Percentiles rank a stretch among this genome's conserved stretches.
Evolutionary conservation across 2,797 vertebrate genomes (phyloP).

Genomic region (Cyclopterus lumpus): DNA sequence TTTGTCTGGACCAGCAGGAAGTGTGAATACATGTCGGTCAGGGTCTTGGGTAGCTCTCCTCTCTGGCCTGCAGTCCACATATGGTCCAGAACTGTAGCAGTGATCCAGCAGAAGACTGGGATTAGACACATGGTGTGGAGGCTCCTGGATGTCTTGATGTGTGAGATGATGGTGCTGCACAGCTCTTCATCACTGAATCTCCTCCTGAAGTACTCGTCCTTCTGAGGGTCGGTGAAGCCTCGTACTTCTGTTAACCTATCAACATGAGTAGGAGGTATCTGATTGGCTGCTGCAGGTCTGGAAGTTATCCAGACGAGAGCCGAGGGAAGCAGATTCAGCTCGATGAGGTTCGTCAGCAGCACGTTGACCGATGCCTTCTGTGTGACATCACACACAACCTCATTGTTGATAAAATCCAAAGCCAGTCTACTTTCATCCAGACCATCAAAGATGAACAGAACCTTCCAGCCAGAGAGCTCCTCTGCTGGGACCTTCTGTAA

Average conservation of each 20-base stretch:
- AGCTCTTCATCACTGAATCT: background rate
- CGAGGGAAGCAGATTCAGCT: slow-evolving; percentile 2
- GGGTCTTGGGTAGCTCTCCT: background rate
- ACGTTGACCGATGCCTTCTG: background rate
- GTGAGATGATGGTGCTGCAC: background rate
- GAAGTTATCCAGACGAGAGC: slow-evolving; percentile 7
- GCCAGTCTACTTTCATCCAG: background rate
- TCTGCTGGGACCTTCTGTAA: background rate
- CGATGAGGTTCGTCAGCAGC: background rate
- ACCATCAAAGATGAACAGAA: background rate
- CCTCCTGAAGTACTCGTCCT: background rate
- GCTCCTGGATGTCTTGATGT: background rate
- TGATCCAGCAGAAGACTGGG: slow-evolving; percentile 4
- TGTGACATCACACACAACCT: background rate
- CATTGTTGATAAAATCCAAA: background rate
- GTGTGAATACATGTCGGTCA: slow-evolving; percentile 32
- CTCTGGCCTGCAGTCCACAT: background rate
- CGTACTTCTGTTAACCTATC: background rate
- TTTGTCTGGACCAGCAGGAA: slow-evolving; percentile 26
- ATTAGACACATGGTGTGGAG: slow-evolving; percentile 2
- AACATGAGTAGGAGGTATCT: background rate
- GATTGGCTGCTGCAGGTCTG: background rate
- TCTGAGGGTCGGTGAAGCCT: background rate
- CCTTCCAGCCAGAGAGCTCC: background rate
- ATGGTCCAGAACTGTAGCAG: background rate